A percentile compares a stretch with the other conserved stretches of the same genome.
phyloP scores from a whole-genome alignment of 2,888 invertebrate genomes.

The Diogma glabrata region DNA sequence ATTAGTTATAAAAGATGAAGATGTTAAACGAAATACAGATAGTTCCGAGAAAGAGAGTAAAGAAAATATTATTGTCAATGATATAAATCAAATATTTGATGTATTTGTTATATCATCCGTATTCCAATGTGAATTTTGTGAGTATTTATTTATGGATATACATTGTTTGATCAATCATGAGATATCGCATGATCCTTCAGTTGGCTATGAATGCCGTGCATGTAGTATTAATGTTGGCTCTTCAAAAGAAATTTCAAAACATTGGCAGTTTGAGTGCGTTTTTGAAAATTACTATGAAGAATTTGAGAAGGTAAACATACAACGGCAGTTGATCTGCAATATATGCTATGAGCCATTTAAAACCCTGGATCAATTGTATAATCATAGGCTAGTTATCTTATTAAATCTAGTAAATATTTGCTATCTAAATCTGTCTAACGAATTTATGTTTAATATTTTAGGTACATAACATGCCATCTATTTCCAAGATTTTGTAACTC shows the following conservation, averaged over 20 bases:
- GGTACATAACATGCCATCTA: constrained; percentile 30
- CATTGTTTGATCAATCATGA: constrained; percentile 34
- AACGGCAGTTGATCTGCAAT: no score
- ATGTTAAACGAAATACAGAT: not conserved
- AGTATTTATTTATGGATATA: constrained; percentile 43
- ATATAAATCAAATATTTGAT: constrained; percentile 20
- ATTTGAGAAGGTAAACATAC: no score
- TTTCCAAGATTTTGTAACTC: constrained; percentile 29
- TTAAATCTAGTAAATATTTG: not conserved
- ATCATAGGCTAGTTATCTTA: constrained; percentile 30
- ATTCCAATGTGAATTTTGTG: constrained; percentile 50
- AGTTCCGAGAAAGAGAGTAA: not conserved
- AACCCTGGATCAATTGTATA: constrained; percentile 30
- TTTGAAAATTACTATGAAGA: constrained; percentile 22
- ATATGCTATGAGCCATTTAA: constrained; percentile 32
- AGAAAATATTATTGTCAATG: not conserved
- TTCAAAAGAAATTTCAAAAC: constrained; percentile 41
- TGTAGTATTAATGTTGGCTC: constrained; percentile 38
- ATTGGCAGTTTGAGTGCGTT: constrained; percentile 41
- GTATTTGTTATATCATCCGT: constrained; percentile 31
- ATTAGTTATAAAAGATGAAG: not conserved
- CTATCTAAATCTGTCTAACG: not conserved
- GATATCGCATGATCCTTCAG: constrained; percentile 27
- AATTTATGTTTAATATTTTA: constrained; percentile 16
- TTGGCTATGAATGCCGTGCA: constrained; percentile 32